Conservation (phyloP, 2,797 vertebrate genomes). For the Dryobates pubescens region DNA sequence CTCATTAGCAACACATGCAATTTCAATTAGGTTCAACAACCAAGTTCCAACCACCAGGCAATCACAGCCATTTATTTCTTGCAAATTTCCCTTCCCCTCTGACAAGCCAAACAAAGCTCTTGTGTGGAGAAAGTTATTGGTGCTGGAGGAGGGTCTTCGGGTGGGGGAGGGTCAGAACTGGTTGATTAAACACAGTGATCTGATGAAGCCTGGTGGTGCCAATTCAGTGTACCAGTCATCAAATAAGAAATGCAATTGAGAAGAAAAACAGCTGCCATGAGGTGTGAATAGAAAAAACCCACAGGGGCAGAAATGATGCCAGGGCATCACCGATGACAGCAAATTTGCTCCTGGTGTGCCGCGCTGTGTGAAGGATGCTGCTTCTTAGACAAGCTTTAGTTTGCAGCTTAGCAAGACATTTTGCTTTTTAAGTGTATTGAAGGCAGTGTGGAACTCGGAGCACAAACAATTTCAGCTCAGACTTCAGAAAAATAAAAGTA, state of each 20-base stretch:
- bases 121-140: not conserved
- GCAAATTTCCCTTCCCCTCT: not conserved
- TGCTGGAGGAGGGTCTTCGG: not conserved
- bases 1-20: conserved; percentile 58
- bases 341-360: not conserved
- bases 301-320: not conserved
- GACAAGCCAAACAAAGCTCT: not conserved
- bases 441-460: not conserved
- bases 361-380: not conserved
- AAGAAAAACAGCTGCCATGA: conserved; percentile 11
- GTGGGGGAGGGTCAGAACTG: not conserved
- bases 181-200: conserved; percentile 18
- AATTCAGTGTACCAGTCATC: not conserved
- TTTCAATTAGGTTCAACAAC: conserved; percentile 56
- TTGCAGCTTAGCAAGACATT: not conserved
- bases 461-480: not conserved
- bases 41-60: conserved; percentile 25
- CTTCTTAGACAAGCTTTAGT: not conserved
- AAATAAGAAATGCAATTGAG: not conserved
- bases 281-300: conserved; percentile 53
- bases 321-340: not conserved
- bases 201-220: not conserved
- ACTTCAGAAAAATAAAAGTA: not conserved
- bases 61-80: not conserved
- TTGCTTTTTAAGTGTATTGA: not conserved